These are phyloP conservation scores for Podotricha telesiphe DNA, from an alignment of 2,888 invertebrate species.

Conservation along the genomic window DNA sequence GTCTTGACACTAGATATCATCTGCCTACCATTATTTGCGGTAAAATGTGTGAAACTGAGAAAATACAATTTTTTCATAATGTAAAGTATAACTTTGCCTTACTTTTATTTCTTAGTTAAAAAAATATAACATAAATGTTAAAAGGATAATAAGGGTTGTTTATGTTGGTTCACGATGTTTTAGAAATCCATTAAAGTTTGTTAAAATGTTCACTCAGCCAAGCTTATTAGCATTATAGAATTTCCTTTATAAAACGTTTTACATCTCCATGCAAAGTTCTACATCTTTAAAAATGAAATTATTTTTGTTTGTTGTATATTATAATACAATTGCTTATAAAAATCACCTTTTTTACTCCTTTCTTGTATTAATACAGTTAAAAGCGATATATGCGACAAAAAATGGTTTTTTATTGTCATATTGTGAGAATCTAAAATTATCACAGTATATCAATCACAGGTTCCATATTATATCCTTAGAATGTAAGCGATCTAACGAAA, in stretches of 20 bases:
- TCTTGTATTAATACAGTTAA: no score
- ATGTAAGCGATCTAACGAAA: no score
- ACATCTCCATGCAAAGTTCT: background rate
- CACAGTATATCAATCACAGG: no score
- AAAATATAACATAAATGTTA: background rate
- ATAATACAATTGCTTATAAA: background rate
- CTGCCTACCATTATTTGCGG: no score
- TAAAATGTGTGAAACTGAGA: no score
- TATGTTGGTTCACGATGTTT: constrained; percentile 5
- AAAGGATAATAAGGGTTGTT: constrained; percentile 14
- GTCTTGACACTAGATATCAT: no score
- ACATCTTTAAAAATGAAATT: background rate
- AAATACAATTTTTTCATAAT: no score
- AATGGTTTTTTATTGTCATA: no score
- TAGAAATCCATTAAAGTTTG: background rate
- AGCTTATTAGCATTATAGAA: constrained; percentile 13
- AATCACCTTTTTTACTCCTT: no score
- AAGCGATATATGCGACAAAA: no score
- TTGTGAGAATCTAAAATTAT: no score
- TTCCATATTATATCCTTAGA: no score
- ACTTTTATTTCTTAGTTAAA: background rate
- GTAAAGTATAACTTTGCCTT: background rate
- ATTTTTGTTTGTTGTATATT: background rate
- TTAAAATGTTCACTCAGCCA: background rate
- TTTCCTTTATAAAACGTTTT: background rate